Percentiles rank a stretch among this genome's conserved stretches.
Conservation (phyloP, 2,888 invertebrate species). For the Pandemis heparana region DNA sequence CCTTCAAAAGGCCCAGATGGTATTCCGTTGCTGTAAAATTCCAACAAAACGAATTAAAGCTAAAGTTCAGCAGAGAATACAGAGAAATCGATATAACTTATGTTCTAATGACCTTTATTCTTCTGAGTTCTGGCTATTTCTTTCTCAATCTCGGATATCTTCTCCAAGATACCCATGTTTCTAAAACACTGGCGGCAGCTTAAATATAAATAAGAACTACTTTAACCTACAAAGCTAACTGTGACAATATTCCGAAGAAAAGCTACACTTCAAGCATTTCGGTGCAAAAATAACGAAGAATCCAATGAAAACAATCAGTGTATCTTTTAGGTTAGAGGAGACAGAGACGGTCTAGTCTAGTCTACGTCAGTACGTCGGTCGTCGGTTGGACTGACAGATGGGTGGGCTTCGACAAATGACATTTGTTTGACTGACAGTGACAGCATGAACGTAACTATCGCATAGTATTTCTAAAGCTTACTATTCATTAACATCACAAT, state of each 20-base stretch:
- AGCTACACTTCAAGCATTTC: constrained; percentile 35
- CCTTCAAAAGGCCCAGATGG: constrained; percentile 98
- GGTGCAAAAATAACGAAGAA: constrained; percentile 47
- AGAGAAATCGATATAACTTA: constrained; percentile 5
- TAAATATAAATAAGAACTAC: constrained; percentile 35
- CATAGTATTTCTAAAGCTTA: constrained; percentile 15
- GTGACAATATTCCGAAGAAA: constrained; percentile 9
- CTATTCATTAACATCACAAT: constrained; percentile 13
- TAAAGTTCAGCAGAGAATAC: neutral
- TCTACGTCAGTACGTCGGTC: constrained; percentile 35
- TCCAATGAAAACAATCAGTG: constrained; percentile 36
- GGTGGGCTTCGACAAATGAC: constrained; percentile 20
- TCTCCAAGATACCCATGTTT: constrained; percentile 98
- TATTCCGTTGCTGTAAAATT: constrained; percentile 96
- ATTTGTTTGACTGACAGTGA: constrained; percentile 6
- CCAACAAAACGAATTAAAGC: constrained; percentile 26
- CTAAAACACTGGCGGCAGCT: constrained; percentile 34
- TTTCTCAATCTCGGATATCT: constrained; percentile 99
- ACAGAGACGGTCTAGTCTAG: constrained; percentile 8
- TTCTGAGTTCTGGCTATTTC: constrained; percentile 99
- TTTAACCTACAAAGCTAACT: constrained; percentile 37
- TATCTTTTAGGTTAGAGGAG: constrained; percentile 32
- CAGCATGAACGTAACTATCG: neutral
- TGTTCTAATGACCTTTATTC: constrained; percentile 93
- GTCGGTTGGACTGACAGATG: neutral